Conservation (phyloP, 2,888 invertebrate genomes). For the Cheilosia vernalis region DNA sequence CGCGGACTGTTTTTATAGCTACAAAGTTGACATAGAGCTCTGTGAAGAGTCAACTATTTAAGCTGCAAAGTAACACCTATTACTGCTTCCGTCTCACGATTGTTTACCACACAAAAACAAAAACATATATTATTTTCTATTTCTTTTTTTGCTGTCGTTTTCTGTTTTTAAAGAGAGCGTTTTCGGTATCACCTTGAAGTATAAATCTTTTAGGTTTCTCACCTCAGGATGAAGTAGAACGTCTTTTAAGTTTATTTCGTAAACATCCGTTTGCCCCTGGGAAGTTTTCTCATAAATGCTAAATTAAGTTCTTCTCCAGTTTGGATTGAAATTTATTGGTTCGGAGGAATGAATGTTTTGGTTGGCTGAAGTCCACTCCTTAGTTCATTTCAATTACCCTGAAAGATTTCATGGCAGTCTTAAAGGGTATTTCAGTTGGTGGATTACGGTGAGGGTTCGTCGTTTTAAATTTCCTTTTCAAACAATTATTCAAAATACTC, state of each 20-base stretch:
- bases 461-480: neutral
- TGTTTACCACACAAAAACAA: neutral
- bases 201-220: conserved; percentile 45
- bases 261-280: conserved; percentile 18
- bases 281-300: conserved; percentile 61
- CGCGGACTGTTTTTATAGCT: no score
- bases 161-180: conserved; percentile 18
- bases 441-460: neutral
- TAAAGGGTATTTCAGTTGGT: neutral
- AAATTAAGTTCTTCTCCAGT: conserved; percentile 52
- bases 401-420: conserved; percentile 16
- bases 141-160: conserved; percentile 6
- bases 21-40: no score
- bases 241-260: conserved; percentile 1
- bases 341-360: conserved; percentile 26
- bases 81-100: conserved; percentile 15
- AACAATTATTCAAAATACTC: conserved; percentile 1
- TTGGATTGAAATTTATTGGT: conserved; percentile 58
- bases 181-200: conserved; percentile 27
- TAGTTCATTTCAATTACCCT: conserved; percentile 24
- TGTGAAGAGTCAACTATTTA: neutral
- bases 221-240: conserved; percentile 5
- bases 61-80: neutral
- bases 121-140: conserved; percentile 2
- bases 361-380: conserved; percentile 23